A percentile compares a stretch with the other conserved stretches of the same genome.
These are phyloP conservation scores for Sturnira hondurensis DNA, from an alignment of 2,113 vertebrate genomes.

Conservation along the genomic window DNA sequence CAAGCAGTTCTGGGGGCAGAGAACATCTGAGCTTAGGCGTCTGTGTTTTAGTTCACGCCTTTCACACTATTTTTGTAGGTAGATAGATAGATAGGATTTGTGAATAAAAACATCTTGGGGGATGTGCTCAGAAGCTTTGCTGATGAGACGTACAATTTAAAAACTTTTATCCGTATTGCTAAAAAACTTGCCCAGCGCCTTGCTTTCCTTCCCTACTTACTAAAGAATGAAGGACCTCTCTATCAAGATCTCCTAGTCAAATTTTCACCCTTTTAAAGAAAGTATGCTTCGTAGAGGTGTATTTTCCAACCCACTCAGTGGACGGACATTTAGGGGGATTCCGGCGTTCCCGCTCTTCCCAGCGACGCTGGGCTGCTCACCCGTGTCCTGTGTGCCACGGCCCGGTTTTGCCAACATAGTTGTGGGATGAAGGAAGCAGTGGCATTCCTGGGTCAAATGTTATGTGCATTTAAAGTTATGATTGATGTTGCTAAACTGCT, in stretches of 20 bases:
- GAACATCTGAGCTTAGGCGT: neutral
- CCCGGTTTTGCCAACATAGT: neutral
- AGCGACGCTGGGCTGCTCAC: neutral
- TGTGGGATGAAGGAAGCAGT: neutral
- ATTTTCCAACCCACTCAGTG: neutral
- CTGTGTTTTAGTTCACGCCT: neutral
- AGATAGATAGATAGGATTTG: neutral
- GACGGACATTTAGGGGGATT: neutral
- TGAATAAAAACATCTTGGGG: neutral
- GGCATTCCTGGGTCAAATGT: neutral
- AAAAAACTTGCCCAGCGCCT: neutral
- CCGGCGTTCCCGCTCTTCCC: neutral
- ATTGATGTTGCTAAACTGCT: neutral
- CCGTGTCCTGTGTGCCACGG: neutral
- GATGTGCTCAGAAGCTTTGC: neutral
- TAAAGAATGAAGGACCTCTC: neutral
- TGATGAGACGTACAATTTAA: neutral
- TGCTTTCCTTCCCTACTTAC: neutral
- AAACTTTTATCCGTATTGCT: neutral
- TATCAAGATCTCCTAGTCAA: neutral
- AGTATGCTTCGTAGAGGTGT: neutral
- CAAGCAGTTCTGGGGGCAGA: neutral
- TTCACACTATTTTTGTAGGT: neutral
- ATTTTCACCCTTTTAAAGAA: neutral
- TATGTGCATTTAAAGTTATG: neutral